Base-by-base conservation (phyloP, 2,113 vertebrate species). In the Gymnarchus niloticus region DNA sequence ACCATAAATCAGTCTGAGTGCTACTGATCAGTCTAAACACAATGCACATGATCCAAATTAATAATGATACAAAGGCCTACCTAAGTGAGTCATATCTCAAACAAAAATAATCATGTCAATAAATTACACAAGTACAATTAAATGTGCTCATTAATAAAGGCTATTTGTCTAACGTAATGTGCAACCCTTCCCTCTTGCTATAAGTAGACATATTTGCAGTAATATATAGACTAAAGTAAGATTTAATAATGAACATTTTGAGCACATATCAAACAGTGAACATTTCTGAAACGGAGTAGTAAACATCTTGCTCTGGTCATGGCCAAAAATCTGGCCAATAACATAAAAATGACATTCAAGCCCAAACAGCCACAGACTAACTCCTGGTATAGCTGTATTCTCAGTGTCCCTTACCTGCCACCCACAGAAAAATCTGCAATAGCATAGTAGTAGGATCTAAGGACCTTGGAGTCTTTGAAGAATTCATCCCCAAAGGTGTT, bases 401-500 rank as follows among this genome's bases (percentile, higher is more conserved):
- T 3, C 14, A 0, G 41, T 84, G 52, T 88, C 48, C 88, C 86
- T 96, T 93, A 99, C 97, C 98, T 97, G 93, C 96, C 98, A 0
- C 98, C 98, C 1, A 98, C 96, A 0, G 98, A 96, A 91, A 99
- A 96, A 93, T 99, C 98, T 0, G 97, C 97, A 89, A 99, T 96
- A 61, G 97, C 96, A 0, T 99, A 99, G 92, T 96, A 99, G 87
- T 99, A 99, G 0, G 97, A 98, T 83, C 95, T 95, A 46, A 99
- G 92, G 87, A 99, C 98, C 89, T 95, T 96, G 69, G 95, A 90
- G 54, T 99, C 97, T 91, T 96, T 97, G 92, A 99, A 99, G 93
- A 99, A 96, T 90, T 99, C 98, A 0, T 99, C 98, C 41, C 98
- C 98, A 3, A 99, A 99, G 0, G 97, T 99, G 91, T 99, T 99